Conservation (phyloP, 2,113 vertebrate species). For the Amphilophus citrinellus region DNA sequence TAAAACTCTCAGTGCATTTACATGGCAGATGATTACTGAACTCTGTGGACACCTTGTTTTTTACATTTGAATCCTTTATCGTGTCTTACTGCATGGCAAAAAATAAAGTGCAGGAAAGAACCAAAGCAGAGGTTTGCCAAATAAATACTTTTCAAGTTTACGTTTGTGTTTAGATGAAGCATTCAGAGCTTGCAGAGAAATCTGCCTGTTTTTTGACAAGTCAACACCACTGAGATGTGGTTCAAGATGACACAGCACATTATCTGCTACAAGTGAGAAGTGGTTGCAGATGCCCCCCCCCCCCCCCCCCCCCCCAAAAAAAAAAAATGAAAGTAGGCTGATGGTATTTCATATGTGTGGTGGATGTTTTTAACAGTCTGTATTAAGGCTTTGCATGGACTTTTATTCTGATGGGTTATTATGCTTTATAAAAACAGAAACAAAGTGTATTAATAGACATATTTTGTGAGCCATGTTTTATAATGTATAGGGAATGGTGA, state of each 20-base stretch:
- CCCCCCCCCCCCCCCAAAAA: not conserved
- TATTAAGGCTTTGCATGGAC: constrained; percentile 45
- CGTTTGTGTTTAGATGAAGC: constrained; percentile 30
- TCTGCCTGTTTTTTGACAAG: constrained; percentile 1
- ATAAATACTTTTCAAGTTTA: not conserved
- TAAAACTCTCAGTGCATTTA: constrained; percentile 70
- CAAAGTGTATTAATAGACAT: constrained; percentile 5
- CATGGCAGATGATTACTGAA: constrained; percentile 59
- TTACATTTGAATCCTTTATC: constrained; percentile 24
- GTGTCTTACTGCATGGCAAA: not conserved
- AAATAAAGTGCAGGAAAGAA: not conserved
- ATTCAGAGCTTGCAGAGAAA: not conserved
- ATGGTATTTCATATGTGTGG: constrained; percentile 20
- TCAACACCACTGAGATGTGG: not conserved
- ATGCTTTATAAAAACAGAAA: not conserved
- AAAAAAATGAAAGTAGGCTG: not conserved
- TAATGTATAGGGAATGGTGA: constrained; percentile 34
- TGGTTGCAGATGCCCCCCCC: not conserved
- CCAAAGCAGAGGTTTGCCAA: not conserved
- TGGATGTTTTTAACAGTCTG: constrained; percentile 8
- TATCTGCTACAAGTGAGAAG: constrained; percentile 7
- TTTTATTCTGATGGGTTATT: constrained; percentile 38
- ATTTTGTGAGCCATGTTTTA: constrained; percentile 59
- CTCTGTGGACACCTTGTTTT: constrained; percentile 23
- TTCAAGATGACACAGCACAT: constrained; percentile 9